Conservation (phyloP, 2,888 invertebrate species). For the Bellardia pandia region DNA sequence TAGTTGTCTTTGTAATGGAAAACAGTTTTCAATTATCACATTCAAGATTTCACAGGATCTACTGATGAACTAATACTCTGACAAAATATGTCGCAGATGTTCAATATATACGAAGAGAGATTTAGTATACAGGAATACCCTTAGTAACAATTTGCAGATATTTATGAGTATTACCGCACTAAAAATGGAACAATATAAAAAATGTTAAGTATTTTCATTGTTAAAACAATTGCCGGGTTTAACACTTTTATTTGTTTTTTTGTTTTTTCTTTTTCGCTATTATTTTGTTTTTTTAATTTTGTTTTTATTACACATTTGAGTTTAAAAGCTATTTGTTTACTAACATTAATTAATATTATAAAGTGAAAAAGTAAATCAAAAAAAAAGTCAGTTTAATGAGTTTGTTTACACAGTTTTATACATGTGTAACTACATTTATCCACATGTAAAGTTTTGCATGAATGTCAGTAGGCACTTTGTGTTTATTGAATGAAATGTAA, state of each 20-base stretch:
- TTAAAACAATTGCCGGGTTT: constrained; percentile 23
- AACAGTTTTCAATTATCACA: no score
- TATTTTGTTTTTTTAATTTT: constrained; percentile 23
- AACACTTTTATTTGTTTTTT: constrained; percentile 6
- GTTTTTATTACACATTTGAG: constrained; percentile 23
- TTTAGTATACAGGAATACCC: neutral
- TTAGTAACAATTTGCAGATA: neutral
- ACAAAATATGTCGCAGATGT: no score
- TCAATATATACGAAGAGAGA: no score
- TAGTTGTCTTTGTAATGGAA: no score
- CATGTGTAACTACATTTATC: constrained; percentile 31
- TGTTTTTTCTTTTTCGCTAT: neutral
- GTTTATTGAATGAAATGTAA: neutral
- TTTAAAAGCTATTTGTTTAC: constrained; percentile 42
- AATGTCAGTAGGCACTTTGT: neutral
- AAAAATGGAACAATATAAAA: constrained; percentile 18
- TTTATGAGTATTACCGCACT: neutral
- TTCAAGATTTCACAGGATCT: neutral
- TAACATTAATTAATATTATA: constrained; percentile 56
- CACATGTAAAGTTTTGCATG: neutral
- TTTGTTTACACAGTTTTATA: constrained; percentile 44
- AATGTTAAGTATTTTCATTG: neutral
- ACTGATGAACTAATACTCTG: no score
- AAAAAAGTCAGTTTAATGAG: constrained; percentile 32
- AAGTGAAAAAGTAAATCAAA: neutral